These are phyloP conservation scores for Drosophila parabipectinata DNA, from an alignment of 1,140 invertebrate genomes.

Conservation along the genomic window DNA sequence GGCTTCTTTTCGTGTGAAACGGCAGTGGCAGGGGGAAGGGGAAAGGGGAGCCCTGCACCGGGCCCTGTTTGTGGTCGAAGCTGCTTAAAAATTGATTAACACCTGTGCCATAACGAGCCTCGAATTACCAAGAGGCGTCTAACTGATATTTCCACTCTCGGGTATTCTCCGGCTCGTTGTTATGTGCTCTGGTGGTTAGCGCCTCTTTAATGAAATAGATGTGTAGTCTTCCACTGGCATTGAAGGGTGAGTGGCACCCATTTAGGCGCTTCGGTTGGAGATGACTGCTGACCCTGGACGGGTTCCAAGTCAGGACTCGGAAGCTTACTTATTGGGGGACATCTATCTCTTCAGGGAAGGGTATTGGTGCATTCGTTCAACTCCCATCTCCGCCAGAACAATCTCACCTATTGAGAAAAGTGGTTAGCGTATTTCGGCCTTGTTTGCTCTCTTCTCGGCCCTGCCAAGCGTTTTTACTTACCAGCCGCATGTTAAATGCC, in stretches of 20 bases:
- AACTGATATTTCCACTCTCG: conserved; percentile 42
- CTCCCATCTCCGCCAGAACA: neutral
- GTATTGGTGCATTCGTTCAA: neutral
- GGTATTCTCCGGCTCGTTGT: conserved; percentile 29
- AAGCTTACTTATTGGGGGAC: no score
- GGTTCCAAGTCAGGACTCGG: no score
- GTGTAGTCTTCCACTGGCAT: neutral
- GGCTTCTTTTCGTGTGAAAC: neutral
- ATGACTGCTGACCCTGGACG: no score
- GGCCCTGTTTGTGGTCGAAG: conserved; percentile 23
- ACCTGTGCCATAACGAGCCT: conserved; percentile 74
- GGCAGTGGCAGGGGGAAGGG: neutral
- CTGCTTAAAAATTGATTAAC: conserved; percentile 80
- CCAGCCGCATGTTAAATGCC: conserved; percentile 69
- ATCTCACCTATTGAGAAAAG: conserved; percentile 38
- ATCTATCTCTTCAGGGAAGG: no score
- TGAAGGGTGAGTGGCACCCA: neutral
- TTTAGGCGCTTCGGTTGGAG: no score
- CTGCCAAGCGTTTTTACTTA: conserved; percentile 40
- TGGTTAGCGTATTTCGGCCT: conserved; percentile 55
- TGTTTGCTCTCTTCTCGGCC: conserved; percentile 31
- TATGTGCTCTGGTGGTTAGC: conserved; percentile 62
- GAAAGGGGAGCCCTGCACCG: neutral
- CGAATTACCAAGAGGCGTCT: conserved; percentile 71
- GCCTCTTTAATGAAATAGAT: conserved; percentile 8